These are phyloP conservation scores for Eupithecia pulchellata DNA, from an alignment of 2,888 invertebrate genomes.

Conservation along the genomic window DNA sequence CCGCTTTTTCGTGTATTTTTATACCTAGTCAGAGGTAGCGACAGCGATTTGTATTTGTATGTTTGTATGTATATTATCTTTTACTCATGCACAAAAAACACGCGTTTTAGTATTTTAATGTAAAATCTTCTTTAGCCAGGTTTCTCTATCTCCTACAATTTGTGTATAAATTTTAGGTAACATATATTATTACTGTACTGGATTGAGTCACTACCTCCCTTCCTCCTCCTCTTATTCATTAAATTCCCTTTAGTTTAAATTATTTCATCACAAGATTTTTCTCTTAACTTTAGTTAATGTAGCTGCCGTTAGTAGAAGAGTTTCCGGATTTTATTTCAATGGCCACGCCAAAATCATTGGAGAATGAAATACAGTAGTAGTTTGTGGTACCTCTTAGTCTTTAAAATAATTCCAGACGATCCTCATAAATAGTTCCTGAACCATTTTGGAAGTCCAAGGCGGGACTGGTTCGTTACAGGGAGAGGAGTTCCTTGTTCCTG, in stretches of 20 bases:
- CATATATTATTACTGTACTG: no score
- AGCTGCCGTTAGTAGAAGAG: not conserved
- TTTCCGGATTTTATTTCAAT: not conserved
- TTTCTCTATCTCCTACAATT: not conserved
- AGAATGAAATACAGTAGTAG: not conserved
- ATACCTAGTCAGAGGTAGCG: not conserved
- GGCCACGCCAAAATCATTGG: no score
- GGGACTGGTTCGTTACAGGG: not conserved
- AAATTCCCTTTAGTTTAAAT: not conserved
- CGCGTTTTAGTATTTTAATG: slow-evolving; percentile 2
- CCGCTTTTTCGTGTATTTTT: not conserved
- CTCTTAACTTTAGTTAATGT: not conserved
- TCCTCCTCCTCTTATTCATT: not conserved
- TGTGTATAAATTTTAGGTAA: no score
- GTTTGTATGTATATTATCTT: slow-evolving; percentile 2
- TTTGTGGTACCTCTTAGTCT: not conserved
- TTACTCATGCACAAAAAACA: not conserved
- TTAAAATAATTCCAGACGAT: not conserved
- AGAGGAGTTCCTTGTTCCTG: not conserved
- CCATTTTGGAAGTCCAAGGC: not conserved
- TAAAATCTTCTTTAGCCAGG: not conserved
- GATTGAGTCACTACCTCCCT: no score
- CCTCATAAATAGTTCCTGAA: not conserved
- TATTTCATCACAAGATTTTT: not conserved
- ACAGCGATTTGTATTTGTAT: not conserved